A percentile compares a stretch with the other conserved stretches of the same genome.
Conservation (phyloP, 2,797 vertebrate species). For the Protonibea diacanthus region DNA sequence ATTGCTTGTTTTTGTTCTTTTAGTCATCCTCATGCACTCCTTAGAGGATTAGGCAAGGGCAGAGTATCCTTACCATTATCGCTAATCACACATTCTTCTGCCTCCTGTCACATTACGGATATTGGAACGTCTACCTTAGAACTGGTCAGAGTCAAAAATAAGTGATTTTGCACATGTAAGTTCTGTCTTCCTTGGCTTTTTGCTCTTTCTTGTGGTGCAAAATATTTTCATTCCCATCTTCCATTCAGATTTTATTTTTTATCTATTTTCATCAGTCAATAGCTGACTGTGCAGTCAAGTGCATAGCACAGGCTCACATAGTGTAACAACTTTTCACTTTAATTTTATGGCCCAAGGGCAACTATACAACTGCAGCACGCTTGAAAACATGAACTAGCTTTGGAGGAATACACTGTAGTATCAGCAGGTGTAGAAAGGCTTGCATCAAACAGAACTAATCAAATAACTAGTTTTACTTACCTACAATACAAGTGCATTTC, state of each 20-base stretch:
- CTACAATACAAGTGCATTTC: constrained; percentile 4
- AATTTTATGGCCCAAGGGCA: neutral
- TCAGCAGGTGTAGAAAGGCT: neutral
- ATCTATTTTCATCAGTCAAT: constrained; percentile 12
- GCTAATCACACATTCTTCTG: neutral
- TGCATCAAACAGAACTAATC: constrained; percentile 12
- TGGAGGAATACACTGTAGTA: constrained; percentile 1
- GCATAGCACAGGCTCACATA: neutral
- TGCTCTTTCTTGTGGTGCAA: neutral
- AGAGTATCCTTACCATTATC: neutral
- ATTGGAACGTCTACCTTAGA: neutral
- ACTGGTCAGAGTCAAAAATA: neutral
- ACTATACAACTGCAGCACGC: neutral
- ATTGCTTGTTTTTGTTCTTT: neutral
- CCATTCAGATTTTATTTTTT: neutral
- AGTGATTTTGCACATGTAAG: neutral
- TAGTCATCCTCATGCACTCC: neutral
- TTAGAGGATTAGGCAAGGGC: neutral
- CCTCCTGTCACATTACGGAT: constrained; percentile 3
- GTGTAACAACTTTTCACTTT: neutral
- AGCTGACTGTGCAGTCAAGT: neutral
- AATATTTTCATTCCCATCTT: neutral
- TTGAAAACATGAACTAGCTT: constrained; percentile 7
- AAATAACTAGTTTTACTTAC: neutral
- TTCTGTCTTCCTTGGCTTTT: neutral